phyloP scores from a whole-genome alignment of 2,888 invertebrate genomes.

The Chironomus riparius region DNA sequence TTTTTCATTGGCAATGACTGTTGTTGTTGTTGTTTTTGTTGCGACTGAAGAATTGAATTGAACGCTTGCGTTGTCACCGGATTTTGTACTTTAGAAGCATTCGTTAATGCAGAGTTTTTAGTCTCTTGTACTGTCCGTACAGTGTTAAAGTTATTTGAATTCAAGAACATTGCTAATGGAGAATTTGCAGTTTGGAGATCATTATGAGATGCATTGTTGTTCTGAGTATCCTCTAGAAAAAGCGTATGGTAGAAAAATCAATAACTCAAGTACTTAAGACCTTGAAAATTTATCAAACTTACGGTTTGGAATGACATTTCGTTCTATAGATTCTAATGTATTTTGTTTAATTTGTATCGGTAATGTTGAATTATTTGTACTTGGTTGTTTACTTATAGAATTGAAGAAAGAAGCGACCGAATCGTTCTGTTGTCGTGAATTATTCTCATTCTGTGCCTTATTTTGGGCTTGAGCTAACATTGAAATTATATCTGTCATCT shows the following conservation, averaged over 20 bases:
- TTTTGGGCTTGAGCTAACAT: neutral
- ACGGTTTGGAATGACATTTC: neutral
- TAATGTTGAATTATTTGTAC: neutral
- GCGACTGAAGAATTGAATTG: too few relatives aligned
- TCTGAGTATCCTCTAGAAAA: neutral
- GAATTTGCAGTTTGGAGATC: constrained; percentile 39
- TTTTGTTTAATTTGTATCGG: neutral
- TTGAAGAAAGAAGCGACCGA: constrained; percentile 13
- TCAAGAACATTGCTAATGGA: constrained; percentile 49
- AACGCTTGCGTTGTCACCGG: too few relatives aligned
- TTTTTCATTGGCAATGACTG: neutral
- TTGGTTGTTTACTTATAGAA: neutral
- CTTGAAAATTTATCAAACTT: neutral
- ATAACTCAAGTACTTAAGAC: neutral
- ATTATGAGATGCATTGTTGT: neutral
- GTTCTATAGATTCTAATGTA: neutral
- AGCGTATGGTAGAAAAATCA: neutral
- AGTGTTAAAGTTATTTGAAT: constrained; percentile 42
- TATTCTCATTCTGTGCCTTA: constrained; percentile 9
- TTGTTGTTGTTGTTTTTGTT: neutral
- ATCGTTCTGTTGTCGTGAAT: neutral
- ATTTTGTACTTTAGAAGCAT: too few relatives aligned
- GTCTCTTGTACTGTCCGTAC: neutral
- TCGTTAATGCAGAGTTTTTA: neutral
- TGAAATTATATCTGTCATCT: constrained; percentile 3